A percentile compares a stretch with the other conserved stretches of the same genome.
Conservation (phyloP, 92 coral and sea anemone species). For the Heliopora coerulea region DNA sequence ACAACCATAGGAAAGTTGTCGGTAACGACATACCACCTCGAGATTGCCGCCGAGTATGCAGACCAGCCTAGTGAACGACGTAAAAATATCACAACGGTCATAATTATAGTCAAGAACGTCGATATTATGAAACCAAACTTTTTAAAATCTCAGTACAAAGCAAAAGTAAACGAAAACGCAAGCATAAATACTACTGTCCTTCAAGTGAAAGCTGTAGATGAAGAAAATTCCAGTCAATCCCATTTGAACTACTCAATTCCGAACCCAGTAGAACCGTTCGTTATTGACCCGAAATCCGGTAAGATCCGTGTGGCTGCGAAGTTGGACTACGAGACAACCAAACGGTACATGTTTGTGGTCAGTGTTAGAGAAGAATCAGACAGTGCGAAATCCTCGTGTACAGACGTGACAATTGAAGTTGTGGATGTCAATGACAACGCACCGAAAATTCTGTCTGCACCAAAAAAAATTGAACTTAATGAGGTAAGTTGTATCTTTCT, state of each 20-base stretch:
- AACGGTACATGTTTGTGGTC: conserved; percentile 10
- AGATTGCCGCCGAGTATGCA: conserved; percentile 10
- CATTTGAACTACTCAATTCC: conserved; percentile 3
- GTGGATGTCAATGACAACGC: conserved; percentile 3
- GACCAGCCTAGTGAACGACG: not conserved
- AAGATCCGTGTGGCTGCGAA: conserved; percentile 3
- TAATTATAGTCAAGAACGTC: not conserved
- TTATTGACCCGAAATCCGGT: conserved; percentile 48
- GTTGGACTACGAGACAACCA: conserved; percentile 15
- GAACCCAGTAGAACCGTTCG: conserved; percentile 25
- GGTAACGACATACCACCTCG: not conserved
- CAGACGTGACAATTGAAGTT: conserved; percentile 10
- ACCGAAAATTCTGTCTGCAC: not conserved
- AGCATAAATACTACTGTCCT: conserved; percentile 3
- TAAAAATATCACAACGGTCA: not conserved
- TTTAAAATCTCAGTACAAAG: not conserved
- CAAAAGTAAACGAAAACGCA: not conserved
- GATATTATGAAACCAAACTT: conserved; percentile 7
- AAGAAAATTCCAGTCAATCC: not conserved
- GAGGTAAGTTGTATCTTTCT: too few species aligned
- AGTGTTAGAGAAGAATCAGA: not conserved
- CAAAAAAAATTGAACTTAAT: not conserved
- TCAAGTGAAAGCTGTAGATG: conserved; percentile 40
- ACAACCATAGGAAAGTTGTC: not conserved
- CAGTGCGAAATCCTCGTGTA: not conserved